phyloP scores from a whole-genome alignment of 2,113 vertebrate species.

The Cichladusa arquata region DNA sequence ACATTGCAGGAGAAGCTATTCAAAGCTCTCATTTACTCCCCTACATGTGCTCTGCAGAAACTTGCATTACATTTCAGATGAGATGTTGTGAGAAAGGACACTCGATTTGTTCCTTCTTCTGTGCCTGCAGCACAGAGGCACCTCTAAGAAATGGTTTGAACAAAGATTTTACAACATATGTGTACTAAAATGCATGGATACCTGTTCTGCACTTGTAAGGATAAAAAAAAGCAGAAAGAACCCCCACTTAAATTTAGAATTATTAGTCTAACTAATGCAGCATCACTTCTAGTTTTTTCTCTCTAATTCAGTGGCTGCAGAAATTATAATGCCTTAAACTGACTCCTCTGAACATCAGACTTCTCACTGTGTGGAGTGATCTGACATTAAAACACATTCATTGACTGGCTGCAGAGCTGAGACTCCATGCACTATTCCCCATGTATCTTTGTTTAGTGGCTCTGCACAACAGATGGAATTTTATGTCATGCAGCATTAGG shows the following conservation, averaged over 20 bases:
- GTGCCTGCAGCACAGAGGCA: background rate
- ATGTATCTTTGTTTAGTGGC: conserved; percentile 64
- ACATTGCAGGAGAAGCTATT: background rate
- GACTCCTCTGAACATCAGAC: background rate
- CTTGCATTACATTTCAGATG: background rate
- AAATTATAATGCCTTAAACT: background rate
- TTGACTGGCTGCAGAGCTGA: conserved; percentile 39
- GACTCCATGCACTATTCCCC: conserved; percentile 23
- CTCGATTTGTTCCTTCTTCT: background rate
- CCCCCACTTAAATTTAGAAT: background rate
- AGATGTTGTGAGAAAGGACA: background rate
- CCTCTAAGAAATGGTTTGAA: background rate
- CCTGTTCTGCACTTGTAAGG: background rate
- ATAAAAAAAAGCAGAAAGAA: background rate
- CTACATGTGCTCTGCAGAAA: background rate
- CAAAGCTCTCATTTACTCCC: background rate
- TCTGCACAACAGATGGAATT: conserved; percentile 75
- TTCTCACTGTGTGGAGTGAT: background rate
- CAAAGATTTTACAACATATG: background rate
- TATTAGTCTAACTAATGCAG: background rate
- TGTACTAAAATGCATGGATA: background rate
- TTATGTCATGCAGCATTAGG: conserved; percentile 74
- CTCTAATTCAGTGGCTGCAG: background rate
- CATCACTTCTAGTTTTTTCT: background rate
- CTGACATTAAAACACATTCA: conserved; percentile 38